These are phyloP conservation scores for Polydrusus pterygomalis DNA, from an alignment of 2,888 invertebrate species.

Conservation along the genomic window DNA sequence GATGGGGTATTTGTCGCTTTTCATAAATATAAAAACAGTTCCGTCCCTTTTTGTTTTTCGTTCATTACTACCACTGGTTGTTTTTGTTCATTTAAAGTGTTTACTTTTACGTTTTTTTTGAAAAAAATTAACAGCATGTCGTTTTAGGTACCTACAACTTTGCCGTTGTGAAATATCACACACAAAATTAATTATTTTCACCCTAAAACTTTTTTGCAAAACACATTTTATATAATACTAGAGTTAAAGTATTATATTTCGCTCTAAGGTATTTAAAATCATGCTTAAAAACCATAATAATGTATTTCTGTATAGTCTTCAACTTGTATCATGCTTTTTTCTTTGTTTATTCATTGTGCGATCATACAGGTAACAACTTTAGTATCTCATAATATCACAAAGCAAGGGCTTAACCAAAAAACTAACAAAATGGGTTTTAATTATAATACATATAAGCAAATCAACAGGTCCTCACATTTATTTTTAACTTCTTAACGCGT, in stretches of 20 bases:
- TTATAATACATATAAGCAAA: too few relatives aligned
- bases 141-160: conserved; percentile 36
- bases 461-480: too few relatives aligned
- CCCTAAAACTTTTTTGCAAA: not conserved
- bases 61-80: conserved; percentile 48
- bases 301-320: too few relatives aligned
- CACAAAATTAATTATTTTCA: conserved; percentile 4
- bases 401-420: not conserved
- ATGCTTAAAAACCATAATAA: not conserved
- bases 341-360: not conserved
- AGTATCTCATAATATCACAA: not conserved
- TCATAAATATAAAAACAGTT: conserved; percentile 30
- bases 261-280: not conserved
- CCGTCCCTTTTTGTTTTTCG: conserved; percentile 43
- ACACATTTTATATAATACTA: not conserved
- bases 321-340: too few relatives aligned
- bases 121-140: conserved; percentile 50
- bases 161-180: conserved; percentile 11
- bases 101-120: conserved; percentile 44
- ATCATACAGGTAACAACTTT: not conserved
- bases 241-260: not conserved
- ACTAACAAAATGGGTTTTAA: not conserved
- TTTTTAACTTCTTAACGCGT: too few relatives aligned
- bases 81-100: conserved; percentile 43
- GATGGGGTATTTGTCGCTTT: conserved; percentile 48